Evolutionary conservation across 2,113 vertebrate genomes (phyloP), one percentile per base, ranked within the genome.

Genomic region (Uropsilus gracilis): DNA sequence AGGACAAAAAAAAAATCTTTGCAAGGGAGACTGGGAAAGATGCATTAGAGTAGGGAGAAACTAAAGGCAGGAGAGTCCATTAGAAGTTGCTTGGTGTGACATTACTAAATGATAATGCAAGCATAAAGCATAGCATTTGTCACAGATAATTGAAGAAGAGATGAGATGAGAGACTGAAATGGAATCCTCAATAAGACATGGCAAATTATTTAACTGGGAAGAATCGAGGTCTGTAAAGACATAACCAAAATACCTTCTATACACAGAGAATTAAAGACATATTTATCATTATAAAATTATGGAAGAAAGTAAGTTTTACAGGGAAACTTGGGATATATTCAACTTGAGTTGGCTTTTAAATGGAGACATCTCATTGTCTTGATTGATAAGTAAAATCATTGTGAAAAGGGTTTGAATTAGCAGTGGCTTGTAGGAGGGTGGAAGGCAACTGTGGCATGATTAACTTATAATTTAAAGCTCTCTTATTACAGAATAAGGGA

Each of bases 391-490:
- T 39, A 37, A 81, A 86, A 66, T 14, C 37, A 48, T 7, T 28
- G 20, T 6, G 61, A 37, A 34, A 34, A 90, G 5, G 26, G 2
- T 42, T 1, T 34, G 18, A 63, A 24, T 2, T 18, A 14, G 17
- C 18, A 11, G 46, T 7, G 12, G 50, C 20, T 8, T 30, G 34
- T 1, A n/a, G 17, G 1, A 8, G 34, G 2, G 4, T 26, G 34
- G 37, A 26, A 42, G 44, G 53, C 9, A 55, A 42, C 7, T 11
- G 6, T 13, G 63, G 42, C 8, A 28, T 42, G 16, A 42, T 10
- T 48, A 8, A 28, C 34, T 46, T 37, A 30, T 73, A 12, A 18
- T 34, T 68, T 48, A 32, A 81, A 39, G n/a, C 16, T 11, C 75
- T 28, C 48, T 50, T 48, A 16, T 18, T 42, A 30, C 30, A 8